phyloP scores from a whole-genome alignment of 2,797 vertebrate genomes.

The Enteromius trimaculatus region DNA sequence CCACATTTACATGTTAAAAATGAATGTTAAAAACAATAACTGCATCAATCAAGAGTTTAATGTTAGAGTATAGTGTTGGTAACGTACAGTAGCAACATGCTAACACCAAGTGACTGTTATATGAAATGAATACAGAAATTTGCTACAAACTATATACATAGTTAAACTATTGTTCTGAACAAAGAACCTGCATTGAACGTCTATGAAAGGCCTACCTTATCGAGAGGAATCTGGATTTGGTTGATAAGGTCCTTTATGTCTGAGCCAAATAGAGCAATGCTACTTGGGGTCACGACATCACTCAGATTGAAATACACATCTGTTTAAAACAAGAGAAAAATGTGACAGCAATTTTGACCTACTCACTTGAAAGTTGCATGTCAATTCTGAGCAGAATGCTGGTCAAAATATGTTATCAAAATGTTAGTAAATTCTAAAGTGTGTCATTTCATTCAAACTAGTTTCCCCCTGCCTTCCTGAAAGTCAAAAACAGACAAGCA shows the following conservation, averaged over 20 bases:
- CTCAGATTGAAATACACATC: conserved; percentile 70
- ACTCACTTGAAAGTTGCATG: neutral
- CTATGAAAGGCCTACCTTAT: conserved; percentile 66
- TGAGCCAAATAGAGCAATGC: conserved; percentile 46
- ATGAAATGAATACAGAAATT: neutral
- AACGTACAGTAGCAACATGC: neutral
- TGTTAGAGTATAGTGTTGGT: neutral
- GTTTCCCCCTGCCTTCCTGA: neutral
- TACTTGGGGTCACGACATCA: conserved; percentile 67
- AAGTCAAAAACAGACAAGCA: neutral
- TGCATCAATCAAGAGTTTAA: neutral
- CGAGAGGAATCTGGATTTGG: conserved; percentile 69
- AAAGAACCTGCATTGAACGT: neutral
- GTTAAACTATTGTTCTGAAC: neutral
- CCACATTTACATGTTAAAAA: neutral
- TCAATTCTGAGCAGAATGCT: neutral
- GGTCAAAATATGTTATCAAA: neutral
- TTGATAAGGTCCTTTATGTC: conserved; percentile 56
- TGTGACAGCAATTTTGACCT: neutral
- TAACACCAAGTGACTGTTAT: neutral
- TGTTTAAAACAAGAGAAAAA: conserved; percentile 54
- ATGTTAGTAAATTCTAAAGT: neutral
- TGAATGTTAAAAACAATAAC: neutral
- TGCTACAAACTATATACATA: too few relatives aligned
- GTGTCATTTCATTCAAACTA: neutral